Conservation (phyloP, 2,888 invertebrate genomes). For the Agonopterix alstromeriana region DNA sequence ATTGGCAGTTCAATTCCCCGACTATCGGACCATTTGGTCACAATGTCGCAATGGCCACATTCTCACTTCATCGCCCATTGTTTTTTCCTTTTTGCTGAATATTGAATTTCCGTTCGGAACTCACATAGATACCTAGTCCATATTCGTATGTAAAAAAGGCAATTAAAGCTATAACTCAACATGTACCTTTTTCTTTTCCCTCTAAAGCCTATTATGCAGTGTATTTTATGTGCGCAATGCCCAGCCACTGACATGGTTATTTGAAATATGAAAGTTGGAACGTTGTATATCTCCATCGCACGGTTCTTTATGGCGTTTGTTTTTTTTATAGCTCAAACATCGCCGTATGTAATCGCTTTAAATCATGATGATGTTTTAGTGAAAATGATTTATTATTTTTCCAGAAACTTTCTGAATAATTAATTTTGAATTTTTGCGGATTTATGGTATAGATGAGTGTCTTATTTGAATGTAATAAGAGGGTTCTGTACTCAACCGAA, state of each 20-base stretch:
- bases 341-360: conserved; percentile 47
- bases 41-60: conserved; percentile 18
- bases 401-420: conserved; percentile 30
- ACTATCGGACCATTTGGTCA: conserved; percentile 1
- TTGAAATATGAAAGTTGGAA: conserved; percentile 70
- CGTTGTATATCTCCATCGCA: conserved; percentile 61
- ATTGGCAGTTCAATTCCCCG: neutral
- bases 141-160: conserved; percentile 14
- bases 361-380: conserved; percentile 46
- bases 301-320: conserved; percentile 54
- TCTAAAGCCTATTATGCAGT: conserved; percentile 36
- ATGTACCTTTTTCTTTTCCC: conserved; percentile 42
- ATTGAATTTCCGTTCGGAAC: conserved; percentile 48
- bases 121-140: neutral
- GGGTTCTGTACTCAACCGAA: no score
- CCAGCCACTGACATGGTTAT: conserved; percentile 50
- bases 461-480: no score
- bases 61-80: conserved; percentile 26
- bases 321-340: conserved; percentile 52
- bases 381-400: conserved; percentile 45
- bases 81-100: conserved; percentile 55
- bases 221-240: conserved; percentile 49
- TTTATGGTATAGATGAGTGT: no score
- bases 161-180: conserved; percentile 70
- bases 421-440: neutral